Base-by-base conservation (phyloP, 1,140 invertebrate genomes). In the Eubasilissa regina region DNA sequence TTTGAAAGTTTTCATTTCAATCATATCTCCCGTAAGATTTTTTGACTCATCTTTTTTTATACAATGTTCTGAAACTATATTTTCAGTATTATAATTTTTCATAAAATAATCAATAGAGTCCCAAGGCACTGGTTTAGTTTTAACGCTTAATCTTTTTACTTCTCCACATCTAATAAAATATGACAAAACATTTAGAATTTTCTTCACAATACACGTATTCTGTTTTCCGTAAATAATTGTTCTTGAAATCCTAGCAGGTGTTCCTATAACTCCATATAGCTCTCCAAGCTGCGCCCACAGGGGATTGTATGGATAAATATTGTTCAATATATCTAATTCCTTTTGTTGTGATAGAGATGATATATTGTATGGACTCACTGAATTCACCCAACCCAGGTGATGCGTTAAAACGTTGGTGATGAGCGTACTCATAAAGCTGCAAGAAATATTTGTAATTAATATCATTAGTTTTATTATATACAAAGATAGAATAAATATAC, bases 341-440 rank as follows among this genome's bases (percentile, higher is more conserved):
- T 80, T 82, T 25, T 79, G 81, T 68, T 82, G 81, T 25, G 53
- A 66, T 21, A 56, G 45, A 21, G 84, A 74, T 35, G 88, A 85
- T 72, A 87, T 79, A 55, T 78, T 82, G 81, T 89, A 89, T 0
- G 89, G 89, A 77, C 89, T 89, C 12, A 96, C 93, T 0, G 95
- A 96, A 21, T 94, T 92, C 64, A 97, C 95, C 97, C 96, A 97
- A 1, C 96, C 95, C 17, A 97, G 90, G 87, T 98, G 97, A 88
- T 97, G 92, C 0, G 95, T 97, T 58, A 97, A 87, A 25, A 97
- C 94, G 75, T 95, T 95, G 6, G 96, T 97, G 21, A 97, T 86
- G 70, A 97, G 89, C 13, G 95, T 97, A 85, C 96, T 97, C 74
- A 97, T 91, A 88, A 98, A 98, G 89, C 96, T 98, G 90, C 75